phyloP scores from a whole-genome alignment of 2,888 invertebrate species.

The Lysandra coridon region DNA sequence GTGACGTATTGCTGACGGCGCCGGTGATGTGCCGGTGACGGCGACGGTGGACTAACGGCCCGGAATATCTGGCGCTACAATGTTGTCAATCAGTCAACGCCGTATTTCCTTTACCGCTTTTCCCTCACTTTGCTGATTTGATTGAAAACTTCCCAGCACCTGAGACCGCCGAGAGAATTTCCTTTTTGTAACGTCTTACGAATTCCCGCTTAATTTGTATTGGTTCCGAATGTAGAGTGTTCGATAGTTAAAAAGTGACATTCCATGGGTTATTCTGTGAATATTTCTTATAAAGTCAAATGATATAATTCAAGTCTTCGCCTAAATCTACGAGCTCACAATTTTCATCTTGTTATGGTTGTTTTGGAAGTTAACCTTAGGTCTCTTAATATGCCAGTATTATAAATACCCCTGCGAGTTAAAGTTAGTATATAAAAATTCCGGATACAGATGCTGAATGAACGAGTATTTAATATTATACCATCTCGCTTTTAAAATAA shows the following conservation, averaged over 20 bases:
- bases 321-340: background rate
- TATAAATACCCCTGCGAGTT: background rate
- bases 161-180: slow-evolving; percentile 51
- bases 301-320: background rate
- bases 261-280: background rate
- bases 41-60: too few relatives aligned
- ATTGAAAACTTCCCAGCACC: slow-evolving; percentile 76
- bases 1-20: too few relatives aligned
- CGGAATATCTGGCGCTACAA: slow-evolving; percentile 57
- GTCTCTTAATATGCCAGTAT: too few relatives aligned
- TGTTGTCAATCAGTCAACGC: slow-evolving; percentile 75
- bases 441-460: background rate
- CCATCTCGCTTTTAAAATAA: background rate
- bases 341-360: too few relatives aligned
- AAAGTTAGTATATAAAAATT: background rate
- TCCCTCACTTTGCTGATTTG: slow-evolving; percentile 66
- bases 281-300: background rate
- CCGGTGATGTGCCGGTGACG: too few relatives aligned
- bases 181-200: slow-evolving; percentile 39
- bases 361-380: too few relatives aligned
- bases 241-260: background rate
- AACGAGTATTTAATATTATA: background rate
- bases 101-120: slow-evolving; percentile 59
- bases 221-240: background rate
- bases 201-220: slow-evolving; percentile 34